Evolutionary conservation across 2,888 invertebrate genomes (phyloP), one percentile per base, ranked within the genome.

Genomic region (Dendrolimus houi): DNA sequence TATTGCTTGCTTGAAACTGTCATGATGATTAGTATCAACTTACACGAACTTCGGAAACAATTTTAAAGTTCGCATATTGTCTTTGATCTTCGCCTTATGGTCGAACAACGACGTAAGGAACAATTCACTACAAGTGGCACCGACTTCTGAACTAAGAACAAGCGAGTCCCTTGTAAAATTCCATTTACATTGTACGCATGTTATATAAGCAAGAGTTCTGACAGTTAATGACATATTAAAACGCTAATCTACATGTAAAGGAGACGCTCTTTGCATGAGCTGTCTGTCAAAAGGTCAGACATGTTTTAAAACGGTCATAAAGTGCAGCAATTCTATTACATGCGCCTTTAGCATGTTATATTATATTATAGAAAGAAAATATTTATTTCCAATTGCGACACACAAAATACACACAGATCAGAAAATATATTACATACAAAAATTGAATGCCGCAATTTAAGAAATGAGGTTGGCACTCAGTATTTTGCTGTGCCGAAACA

Each of bases 151-250:
- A 69, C 65, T 68, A 56, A 54, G 62, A 64, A 63, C 64, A 68
- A 65, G 61, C 61, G 62, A 59, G 63, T 71, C 68, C 62, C 62
- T 62, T 47, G 59, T 70, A 68, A 74, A 77, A 75, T 72, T 75
- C 67, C 66, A 73, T 75, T 77, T 71, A 71, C 70, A 68, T 64
- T 68, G 64, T 71, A 72, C 70, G 68, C 67, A 64, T 70, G 71
- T 73, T 66, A 71, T 69, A 75, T 72, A 72, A 72, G 70, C 68
- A 68, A 66, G 68, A 77, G 75, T 66, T 69, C 65, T 66, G 67
- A 71, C 77, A 68, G 70, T 72, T 70, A 72, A 77, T 75, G 72
- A 74, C 70, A 69, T 71, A 76, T 76, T 75, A 73, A 73, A 75
- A 73, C 47, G 12, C 12, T 47, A 12, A 9, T 47, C 12, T 47